Evolutionary conservation across 2,797 vertebrate genomes (phyloP), one percentile per base, ranked within the genome.

Genomic region (Prunella strophiata): DNA sequence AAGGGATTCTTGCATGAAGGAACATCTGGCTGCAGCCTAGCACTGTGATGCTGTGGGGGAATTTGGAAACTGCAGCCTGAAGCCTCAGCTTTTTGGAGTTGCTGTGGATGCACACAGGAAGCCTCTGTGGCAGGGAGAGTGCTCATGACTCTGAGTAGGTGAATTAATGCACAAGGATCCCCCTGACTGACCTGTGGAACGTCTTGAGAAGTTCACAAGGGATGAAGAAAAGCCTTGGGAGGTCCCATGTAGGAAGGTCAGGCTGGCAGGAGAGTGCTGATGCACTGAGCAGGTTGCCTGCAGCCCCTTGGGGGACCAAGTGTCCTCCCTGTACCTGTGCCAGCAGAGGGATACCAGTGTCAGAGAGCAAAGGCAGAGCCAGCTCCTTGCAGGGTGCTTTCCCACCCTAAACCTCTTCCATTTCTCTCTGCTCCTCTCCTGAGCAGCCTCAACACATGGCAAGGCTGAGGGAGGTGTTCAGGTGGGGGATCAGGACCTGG

Each of bases 311-410:
- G 75, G 51, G 16, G 9, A n/a, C 50, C 1, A 6, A 22, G 19
- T 1, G 0, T 4, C 47, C 48, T 72, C 70, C 34, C 16, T 13
- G 7, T 7, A 0, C 22, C 61, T 63, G 71, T 38, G 78, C 32
- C 6, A 23, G 36, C 54, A 36, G 18, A 0, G 0, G 23, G 26
- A 16, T 2, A 4, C 7, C 0, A 1, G 19, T 25, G 84, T 13
- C 2, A 23, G 52, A 3, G 58, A 84, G 45, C 38, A 27, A 27
- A 38, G 48, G 38, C 84, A 76, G 59, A 52, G 34, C 75, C 0
- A 2, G n/a, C 32, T 48, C 57, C 52, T 66, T 13, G 40, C 57
- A 3, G 1, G 3, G 30, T 0, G 2, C 32, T 78, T 74, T 22
- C 29, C 29, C 50, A n/a, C 50, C 45, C 65, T 19, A 15, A 78